A percentile compares a stretch with the other conserved stretches of the same genome.
Evolutionary conservation across 2,113 vertebrate genomes (phyloP).

Genomic region (Sphaerodactylus townsendi): DNA sequence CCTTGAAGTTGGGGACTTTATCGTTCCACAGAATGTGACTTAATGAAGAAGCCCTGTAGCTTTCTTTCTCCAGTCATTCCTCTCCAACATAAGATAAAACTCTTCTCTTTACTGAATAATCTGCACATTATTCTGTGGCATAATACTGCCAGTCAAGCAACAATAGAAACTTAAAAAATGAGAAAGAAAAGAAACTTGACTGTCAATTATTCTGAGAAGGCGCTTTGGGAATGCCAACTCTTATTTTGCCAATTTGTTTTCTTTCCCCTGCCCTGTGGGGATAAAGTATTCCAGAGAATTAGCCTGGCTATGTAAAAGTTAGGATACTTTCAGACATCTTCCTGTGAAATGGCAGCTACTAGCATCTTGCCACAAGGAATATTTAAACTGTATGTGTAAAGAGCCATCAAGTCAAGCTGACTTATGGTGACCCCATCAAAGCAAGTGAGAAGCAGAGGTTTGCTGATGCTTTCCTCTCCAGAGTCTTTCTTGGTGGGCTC

Average conservation of each 20-base stretch:
- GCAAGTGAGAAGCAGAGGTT: too few species aligned
- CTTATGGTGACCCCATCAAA: too few species aligned
- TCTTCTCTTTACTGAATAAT: constrained; percentile 17
- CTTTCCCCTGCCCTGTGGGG: neutral
- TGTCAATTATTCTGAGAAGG: constrained; percentile 7
- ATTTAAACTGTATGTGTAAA: too few species aligned
- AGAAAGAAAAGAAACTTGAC: neutral
- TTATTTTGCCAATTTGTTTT: neutral
- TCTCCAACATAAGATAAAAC: constrained; percentile 1
- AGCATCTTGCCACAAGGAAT: neutral
- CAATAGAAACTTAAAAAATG: neutral
- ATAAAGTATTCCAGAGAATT: neutral
- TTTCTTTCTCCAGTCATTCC: constrained; percentile 19
- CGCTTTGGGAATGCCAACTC: neutral
- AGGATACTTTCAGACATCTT: neutral
- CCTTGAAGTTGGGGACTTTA: constrained; percentile 2
- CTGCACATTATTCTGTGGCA: neutral
- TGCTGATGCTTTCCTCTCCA: too few species aligned
- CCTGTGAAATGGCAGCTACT: neutral
- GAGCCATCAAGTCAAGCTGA: too few species aligned
- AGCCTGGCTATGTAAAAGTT: neutral
- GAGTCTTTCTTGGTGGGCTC: too few species aligned
- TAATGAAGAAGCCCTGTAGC: neutral
- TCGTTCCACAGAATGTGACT: neutral
- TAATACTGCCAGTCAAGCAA: constrained; percentile 7